Conservation (phyloP, 2,888 invertebrate genomes). For the Zygothrica quintamaculata region DNA sequence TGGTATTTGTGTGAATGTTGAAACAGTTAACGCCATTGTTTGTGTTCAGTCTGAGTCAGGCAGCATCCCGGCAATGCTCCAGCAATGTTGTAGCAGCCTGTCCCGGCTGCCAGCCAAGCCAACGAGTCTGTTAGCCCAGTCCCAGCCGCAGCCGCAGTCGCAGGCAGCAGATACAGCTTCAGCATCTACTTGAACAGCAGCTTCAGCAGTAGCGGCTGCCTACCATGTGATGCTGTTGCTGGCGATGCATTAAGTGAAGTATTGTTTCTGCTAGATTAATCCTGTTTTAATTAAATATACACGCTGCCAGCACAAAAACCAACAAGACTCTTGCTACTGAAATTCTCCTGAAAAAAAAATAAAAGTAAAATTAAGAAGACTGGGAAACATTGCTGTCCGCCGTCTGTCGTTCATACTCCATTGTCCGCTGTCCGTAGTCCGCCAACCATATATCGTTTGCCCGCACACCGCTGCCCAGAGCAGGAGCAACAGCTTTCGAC, state of each 20-base stretch:
- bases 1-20: slow-evolving; percentile 14
- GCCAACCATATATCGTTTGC: neutral
- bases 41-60: slow-evolving; percentile 60
- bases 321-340: slow-evolving; percentile 59
- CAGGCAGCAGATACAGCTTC: slow-evolving; percentile 8
- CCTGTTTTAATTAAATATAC: slow-evolving; percentile 81
- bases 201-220: slow-evolving; percentile 26
- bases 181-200: slow-evolving; percentile 5
- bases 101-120: slow-evolving; percentile 55
- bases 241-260: slow-evolving; percentile 78
- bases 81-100: neutral
- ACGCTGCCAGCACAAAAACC: slow-evolving; percentile 81
- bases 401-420: slow-evolving; percentile 2
- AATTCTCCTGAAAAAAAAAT: slow-evolving; percentile 43
- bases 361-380: slow-evolving; percentile 31
- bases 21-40: slow-evolving; percentile 71
- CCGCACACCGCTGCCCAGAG: slow-evolving; percentile 17
- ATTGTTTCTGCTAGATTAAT: slow-evolving; percentile 81
- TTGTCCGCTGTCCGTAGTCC: slow-evolving; percentile 8
- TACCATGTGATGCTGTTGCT: slow-evolving; percentile 39
- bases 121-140: slow-evolving; percentile 74
- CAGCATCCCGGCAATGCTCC: slow-evolving; percentile 54
- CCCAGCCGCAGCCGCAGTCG: slow-evolving; percentile 17
- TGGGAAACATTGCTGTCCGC: slow-evolving; percentile 51
- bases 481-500: slow-evolving; percentile 44